Evolutionary conservation across 2,113 vertebrate species (phyloP).

Genomic region (Podocnemis expansa): DNA sequence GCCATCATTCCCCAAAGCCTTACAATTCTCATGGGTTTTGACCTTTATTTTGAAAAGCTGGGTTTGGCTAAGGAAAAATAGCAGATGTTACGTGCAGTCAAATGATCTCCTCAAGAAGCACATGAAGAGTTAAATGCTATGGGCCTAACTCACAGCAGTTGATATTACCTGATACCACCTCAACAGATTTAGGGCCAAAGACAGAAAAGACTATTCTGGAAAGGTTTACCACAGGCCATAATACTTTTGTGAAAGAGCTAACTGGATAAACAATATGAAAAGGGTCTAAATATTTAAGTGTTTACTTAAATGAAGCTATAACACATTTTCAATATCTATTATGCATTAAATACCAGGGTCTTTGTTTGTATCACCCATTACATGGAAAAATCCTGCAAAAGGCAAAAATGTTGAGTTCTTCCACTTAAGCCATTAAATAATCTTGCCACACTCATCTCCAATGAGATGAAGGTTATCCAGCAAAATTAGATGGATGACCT

Average conservation of each 20-base stretch:
- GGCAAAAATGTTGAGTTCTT: not conserved
- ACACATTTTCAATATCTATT: slow-evolving; percentile 30
- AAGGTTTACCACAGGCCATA: slow-evolving; percentile 2
- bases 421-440: not conserved
- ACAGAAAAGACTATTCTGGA: not conserved
- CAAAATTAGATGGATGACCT: not conserved
- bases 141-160: not conserved
- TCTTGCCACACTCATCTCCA: not conserved
- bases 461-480: not conserved
- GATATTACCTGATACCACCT: not conserved
- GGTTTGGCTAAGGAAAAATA: not conserved
- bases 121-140: not conserved
- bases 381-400: not conserved
- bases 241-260: not conserved
- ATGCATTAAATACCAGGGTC: not conserved
- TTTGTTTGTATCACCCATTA: slow-evolving; percentile 10
- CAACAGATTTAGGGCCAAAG: not conserved
- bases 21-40: not conserved
- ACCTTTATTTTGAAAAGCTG: not conserved
- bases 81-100: not conserved
- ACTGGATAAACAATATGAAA: not conserved
- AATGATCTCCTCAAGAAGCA: not conserved
- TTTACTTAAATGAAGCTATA: slow-evolving; percentile 50
- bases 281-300: slow-evolving; percentile 53
- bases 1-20: not conserved